Percentiles rank a stretch among this genome's conserved stretches.
Evolutionary conservation across 2,113 vertebrate genomes (phyloP).

Genomic region (Podarcis raffonei): DNA sequence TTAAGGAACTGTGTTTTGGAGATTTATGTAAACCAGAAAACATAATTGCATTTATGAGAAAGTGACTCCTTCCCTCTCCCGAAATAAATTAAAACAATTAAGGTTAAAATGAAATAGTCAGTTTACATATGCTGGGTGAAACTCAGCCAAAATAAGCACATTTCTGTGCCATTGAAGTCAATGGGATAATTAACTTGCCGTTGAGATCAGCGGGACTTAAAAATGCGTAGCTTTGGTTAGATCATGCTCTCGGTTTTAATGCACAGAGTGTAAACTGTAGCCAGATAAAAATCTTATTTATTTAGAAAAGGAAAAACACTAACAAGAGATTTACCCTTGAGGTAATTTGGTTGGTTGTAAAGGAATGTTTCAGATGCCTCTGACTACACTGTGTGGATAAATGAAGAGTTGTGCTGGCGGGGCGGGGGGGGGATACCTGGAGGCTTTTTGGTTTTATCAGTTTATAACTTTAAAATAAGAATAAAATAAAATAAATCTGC

Average conservation of each 20-base stretch:
- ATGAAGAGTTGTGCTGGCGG: neutral
- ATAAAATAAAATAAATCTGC: neutral
- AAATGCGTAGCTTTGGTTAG: neutral
- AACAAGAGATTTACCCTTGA: neutral
- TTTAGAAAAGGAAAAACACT: neutral
- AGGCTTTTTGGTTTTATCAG: neutral
- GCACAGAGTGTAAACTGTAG: neutral
- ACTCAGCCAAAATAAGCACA: neutral
- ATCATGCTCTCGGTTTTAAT: neutral
- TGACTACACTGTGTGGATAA: neutral
- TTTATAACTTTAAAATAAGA: neutral
- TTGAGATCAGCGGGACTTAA: neutral
- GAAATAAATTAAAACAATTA: neutral
- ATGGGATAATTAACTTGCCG: neutral
- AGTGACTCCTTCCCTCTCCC: neutral
- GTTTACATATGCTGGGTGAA: neutral
- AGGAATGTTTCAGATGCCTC: accelerated
- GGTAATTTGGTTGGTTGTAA: neutral
- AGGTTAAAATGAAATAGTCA: constrained; percentile 22
- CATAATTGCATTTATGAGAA: neutral
- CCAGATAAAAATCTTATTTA: neutral
- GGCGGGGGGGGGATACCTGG: neutral
- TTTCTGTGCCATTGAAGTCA: neutral
- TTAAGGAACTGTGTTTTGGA: constrained; percentile 55
- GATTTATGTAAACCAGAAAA: constrained; percentile 15